A percentile compares a stretch with the other conserved stretches of the same genome.
These are phyloP conservation scores for Abrostola triplasia DNA, from an alignment of 2,888 invertebrate genomes.

Conservation along the genomic window DNA sequence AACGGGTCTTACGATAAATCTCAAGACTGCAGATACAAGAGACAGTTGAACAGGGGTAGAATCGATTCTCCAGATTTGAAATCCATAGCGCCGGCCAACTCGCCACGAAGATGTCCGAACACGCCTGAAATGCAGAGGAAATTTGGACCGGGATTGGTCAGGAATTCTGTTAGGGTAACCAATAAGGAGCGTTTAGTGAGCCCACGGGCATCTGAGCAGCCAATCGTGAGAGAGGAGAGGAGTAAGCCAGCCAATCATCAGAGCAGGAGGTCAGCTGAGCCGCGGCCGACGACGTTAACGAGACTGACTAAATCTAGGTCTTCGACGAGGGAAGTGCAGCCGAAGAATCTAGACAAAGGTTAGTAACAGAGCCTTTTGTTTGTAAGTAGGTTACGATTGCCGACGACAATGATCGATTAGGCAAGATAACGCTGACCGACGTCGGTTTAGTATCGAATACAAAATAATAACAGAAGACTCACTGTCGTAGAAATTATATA, in stretches of 20 bases:
- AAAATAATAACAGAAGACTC: neutral
- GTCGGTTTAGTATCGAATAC: conserved; percentile 9
- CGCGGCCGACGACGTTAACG: conserved; percentile 77
- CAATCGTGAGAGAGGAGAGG: conserved; percentile 74
- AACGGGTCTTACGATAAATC: conserved; percentile 77
- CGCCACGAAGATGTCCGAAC: conserved; percentile 87
- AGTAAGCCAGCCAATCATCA: conserved; percentile 76
- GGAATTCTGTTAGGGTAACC: conserved; percentile 78
- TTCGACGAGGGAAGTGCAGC: conserved; percentile 83
- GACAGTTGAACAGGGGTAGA: conserved; percentile 91
- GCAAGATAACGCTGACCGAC: conserved; percentile 16
- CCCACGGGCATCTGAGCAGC: conserved; percentile 89
- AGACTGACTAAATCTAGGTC: conserved; percentile 85
- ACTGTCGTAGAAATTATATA: neutral
- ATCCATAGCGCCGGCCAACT: conserved; percentile 81
- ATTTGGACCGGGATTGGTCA: conserved; percentile 84
- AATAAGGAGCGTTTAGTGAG: conserved; percentile 87
- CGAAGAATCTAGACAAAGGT: conserved; percentile 82
- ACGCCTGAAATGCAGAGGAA: conserved; percentile 90
- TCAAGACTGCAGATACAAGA: conserved; percentile 89
- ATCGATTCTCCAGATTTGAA: conserved; percentile 88
- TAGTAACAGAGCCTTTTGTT: conserved; percentile 36
- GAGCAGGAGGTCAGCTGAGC: conserved; percentile 80
- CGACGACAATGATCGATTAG: conserved; percentile 27
- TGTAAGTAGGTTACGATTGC: conserved; percentile 23